phyloP scores from a whole-genome alignment of 2,888 invertebrate species.

The Uloborus plumipes region DNA sequence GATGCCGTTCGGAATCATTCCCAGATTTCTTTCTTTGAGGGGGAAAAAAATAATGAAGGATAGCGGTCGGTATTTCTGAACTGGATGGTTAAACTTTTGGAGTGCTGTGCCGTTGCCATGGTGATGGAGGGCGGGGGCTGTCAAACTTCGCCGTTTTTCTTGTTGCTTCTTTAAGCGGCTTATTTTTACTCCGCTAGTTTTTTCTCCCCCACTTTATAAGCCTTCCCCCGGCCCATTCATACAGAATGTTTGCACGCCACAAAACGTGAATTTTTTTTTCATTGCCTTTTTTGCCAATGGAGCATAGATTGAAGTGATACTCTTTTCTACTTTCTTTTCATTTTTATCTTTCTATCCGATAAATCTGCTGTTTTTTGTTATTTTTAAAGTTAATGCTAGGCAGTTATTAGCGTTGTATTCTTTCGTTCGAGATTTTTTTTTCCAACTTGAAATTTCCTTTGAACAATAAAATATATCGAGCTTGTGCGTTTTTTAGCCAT shows the following conservation, averaged over 20 bases:
- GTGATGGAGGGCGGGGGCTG: slow-evolving; percentile 3
- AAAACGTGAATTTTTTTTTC: slow-evolving; percentile 27
- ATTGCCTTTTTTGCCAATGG: slow-evolving; percentile 3
- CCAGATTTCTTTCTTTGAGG: slow-evolving; percentile 10
- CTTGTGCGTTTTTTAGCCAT: too few species aligned
- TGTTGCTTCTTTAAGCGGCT: slow-evolving; percentile 30
- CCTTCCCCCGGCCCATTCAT: slow-evolving; percentile 23
- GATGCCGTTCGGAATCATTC: slow-evolving; percentile 1
- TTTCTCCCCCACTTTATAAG: slow-evolving; percentile 17
- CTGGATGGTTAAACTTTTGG: slow-evolving; percentile 10
- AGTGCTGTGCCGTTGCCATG: slow-evolving; percentile 41
- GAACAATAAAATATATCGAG: too few species aligned
- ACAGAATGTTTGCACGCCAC: slow-evolving; percentile 45
- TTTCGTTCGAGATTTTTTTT: too few species aligned
- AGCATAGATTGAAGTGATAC: too few species aligned
- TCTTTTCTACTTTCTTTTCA: too few species aligned
- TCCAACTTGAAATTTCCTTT: too few species aligned
- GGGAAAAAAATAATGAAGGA: not conserved
- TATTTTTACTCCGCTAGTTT: slow-evolving; percentile 29
- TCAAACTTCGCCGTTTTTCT: slow-evolving; percentile 1
- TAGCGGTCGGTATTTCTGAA: slow-evolving; percentile 13
- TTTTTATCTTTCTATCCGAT: too few species aligned
- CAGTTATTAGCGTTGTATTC: too few species aligned
- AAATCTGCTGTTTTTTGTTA: too few species aligned
- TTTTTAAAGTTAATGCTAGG: too few species aligned